Evolutionary conservation across 2,797 vertebrate species (phyloP).

Genomic region (Ctenosaura bakeri): DNA sequence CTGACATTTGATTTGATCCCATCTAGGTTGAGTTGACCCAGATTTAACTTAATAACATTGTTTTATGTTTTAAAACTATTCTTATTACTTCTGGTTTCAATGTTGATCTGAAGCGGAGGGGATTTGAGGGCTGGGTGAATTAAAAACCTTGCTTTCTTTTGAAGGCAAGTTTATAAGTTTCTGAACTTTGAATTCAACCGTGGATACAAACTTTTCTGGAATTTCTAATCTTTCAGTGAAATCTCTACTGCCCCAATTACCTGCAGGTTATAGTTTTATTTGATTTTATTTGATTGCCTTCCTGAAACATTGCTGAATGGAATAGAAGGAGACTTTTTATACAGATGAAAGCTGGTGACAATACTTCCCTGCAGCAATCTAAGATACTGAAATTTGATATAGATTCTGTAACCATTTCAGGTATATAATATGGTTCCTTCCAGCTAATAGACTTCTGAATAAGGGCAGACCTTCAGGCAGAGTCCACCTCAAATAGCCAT

Average conservation of each 20-base stretch:
- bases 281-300: not conserved
- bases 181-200: not conserved
- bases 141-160: not conserved
- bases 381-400: not conserved
- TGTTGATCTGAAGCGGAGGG: not conserved
- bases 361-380: not conserved
- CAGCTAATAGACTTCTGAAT: not conserved
- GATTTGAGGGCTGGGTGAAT: not conserved
- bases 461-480: not conserved
- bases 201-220: not conserved
- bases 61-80: no score
- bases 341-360: not conserved
- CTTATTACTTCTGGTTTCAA: not conserved
- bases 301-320: not conserved
- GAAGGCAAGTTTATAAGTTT: not conserved
- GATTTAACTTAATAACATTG: conserved; percentile 15
- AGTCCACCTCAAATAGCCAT: not conserved
- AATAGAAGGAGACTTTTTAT: not conserved
- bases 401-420: not conserved
- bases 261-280: not conserved
- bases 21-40: not conserved
- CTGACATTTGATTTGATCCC: not conserved
- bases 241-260: not conserved
- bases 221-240: not conserved
- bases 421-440: not conserved